Evolutionary conservation across 2,797 vertebrate species (phyloP), one percentile per base, ranked within the genome.

Genomic region (Paramormyrops hopkinsi): DNA sequence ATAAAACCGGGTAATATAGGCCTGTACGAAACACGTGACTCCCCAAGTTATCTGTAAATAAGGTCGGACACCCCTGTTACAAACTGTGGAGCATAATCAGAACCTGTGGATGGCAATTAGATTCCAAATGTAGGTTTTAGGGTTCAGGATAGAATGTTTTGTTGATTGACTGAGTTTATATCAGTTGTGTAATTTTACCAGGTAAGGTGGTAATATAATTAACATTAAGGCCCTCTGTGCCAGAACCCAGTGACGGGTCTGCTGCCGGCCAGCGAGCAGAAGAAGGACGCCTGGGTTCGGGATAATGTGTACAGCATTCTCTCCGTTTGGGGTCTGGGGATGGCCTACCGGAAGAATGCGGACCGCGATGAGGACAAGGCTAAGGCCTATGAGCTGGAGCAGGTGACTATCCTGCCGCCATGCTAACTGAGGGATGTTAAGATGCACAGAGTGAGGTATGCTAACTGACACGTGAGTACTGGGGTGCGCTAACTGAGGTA

Each of bases 331-430:
- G 99, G 97, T 0, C 96, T 99, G 89, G 98, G 98, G 1, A 99
- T 99, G 98, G 98, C 99, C 1, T 99, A 99, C 89, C 97, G 99
- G 83, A 99, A 99, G 95, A 99, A 99, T 0, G 99, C 99, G 0
- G 99, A 99, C 93, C 97, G 98, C 0, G 99, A 99, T 0, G 99
- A 99, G 93, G 99, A 99, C 92, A 99, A 99, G 93, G 99, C 98
- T 93, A 99, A 99, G 91, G 98, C 99, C 86, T 99, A 99, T 0
- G 99, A 99, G 92, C 94, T 99, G 6, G 99, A 99, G 92, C 99
- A 99, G 98, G 99, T 99, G 94, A 48, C 73, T 76, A 5, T 53
- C 86, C n/a, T 9, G 29, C 11, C 46, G 2, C 19, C 4, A 7
- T 50, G 86, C 54, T 19, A 33, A 54, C 12, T 11, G 4, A 76